Evolutionary conservation across 2,113 vertebrate genomes (phyloP), one percentile per base, ranked within the genome.

Genomic region (Phylloscopus trochiloides): DNA sequence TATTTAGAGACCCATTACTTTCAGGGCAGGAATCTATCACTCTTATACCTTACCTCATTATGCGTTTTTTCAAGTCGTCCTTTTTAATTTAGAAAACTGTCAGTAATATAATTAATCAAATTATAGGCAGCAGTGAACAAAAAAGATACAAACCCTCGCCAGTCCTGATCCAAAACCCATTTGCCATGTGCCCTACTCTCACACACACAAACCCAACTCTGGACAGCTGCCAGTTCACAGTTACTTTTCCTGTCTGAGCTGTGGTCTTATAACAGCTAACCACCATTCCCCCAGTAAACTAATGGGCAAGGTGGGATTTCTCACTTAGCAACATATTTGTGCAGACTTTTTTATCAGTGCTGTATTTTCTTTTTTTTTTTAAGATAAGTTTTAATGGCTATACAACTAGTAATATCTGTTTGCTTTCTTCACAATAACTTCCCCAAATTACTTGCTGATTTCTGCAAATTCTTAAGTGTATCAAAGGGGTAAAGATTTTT

Each of bases 71-170:
- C 24, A 86, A 70, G 61, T 16, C 63, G 66, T 62, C 8, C 10
- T 82, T 92, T 94, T 55, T 75, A 47, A 72, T 89, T 82, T 85
- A 38, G 25, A 83, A 88, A 93, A 74, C 15, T 52, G 22, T 32
- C 28, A 77, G 31, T 51, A 92, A 45, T 50, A 66, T 29, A 68
- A 29, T 65, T 43, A 73, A 70, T 51, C 20, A 25, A 26, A 31
- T 61, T 80, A 54, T 25, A 86, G 40, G 24, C 32, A 92, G 14
- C 42, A 62, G 26, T 47, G 65, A 82, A 42, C 28, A 87, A 47
- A 80, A 83, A 54, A 70, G 24, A 71, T 66, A 59, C n/a, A 90
- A 20, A 80, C 5, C 6, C 8, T 7, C 38, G 8, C 36, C 57
- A 62, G 55, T 63, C 8, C n/a, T 48, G 43, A 83, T 72, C 17